Conservation (phyloP, 2,888 invertebrate species). For the Operophtera brumata region DNA sequence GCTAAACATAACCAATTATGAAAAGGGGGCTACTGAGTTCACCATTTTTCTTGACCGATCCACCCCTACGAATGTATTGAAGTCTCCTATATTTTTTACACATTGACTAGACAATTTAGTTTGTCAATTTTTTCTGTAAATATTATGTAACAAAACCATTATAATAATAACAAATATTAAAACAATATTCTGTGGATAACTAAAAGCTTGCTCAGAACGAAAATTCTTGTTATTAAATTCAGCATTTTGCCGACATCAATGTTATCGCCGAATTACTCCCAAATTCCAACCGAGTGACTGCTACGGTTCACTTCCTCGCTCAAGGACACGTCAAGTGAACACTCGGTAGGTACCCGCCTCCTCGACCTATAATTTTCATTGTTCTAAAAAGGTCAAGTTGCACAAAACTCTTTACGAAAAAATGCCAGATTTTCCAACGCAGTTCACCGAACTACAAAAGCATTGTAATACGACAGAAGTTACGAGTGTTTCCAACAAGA, state of each 20-base stretch:
- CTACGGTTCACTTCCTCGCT: not conserved
- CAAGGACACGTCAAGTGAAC: slow-evolving; percentile 18
- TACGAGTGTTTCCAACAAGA: slow-evolving; percentile 24
- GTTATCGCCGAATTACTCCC: not conserved
- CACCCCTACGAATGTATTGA: too few relatives aligned
- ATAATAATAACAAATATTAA: not conserved
- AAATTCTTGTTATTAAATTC: not conserved
- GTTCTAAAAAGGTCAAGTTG: slow-evolving; percentile 45
- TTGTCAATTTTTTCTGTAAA: too few relatives aligned
- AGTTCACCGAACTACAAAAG: slow-evolving; percentile 9
- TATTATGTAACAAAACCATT: not conserved
- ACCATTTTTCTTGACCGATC: too few relatives aligned
- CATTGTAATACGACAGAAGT: slow-evolving; percentile 10
- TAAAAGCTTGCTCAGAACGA: not conserved
- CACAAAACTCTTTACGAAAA: slow-evolving; percentile 31
- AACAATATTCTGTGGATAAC: not conserved
- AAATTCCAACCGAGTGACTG: not conserved
- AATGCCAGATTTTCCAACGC: slow-evolving; percentile 10
- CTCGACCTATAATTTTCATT: slow-evolving; percentile 36
- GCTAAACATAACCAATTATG: too few relatives aligned
- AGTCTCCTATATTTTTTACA: too few relatives aligned
- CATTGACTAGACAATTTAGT: too few relatives aligned
- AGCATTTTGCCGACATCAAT: not conserved
- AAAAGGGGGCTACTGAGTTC: too few relatives aligned
- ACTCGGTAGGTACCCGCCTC: slow-evolving; percentile 14